A percentile compares a stretch with the other conserved stretches of the same genome.
phyloP scores from a whole-genome alignment of 2,797 vertebrate genomes.

The Molothrus aeneus region DNA sequence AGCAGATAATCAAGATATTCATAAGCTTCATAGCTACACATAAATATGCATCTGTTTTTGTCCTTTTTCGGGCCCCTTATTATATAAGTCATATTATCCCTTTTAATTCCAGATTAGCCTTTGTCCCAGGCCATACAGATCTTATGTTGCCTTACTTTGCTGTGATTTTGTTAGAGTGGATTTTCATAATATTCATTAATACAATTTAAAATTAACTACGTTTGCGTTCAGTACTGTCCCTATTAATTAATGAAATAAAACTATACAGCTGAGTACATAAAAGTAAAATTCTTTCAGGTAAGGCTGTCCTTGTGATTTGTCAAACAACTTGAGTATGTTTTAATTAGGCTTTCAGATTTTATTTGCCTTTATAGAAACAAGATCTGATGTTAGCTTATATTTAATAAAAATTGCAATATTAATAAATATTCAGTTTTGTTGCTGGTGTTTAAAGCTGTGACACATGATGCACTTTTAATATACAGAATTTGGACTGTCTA shows the following conservation, averaged over 20 bases:
- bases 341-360: background rate
- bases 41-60: background rate
- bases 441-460: background rate
- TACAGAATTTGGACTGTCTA: background rate
- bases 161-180: background rate
- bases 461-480: background rate
- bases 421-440: background rate
- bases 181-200: background rate
- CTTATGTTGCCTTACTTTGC: background rate
- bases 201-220: background rate
- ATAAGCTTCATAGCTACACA: background rate
- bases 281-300: background rate
- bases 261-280: background rate
- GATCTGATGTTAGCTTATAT: background rate
- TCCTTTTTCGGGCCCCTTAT: background rate
- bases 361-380: background rate
- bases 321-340: background rate
- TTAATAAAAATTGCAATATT: background rate
- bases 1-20: background rate
- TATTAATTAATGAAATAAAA: background rate
- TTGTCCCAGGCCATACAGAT: background rate
- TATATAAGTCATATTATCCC: background rate
- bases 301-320: background rate
- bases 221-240: background rate
- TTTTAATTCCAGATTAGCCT: slow-evolving; percentile 22